Evolutionary conservation across 2,113 vertebrate genomes (phyloP), one percentile per base, ranked within the genome.

Genomic region (rat (Rattus norvegicus)): DNA sequence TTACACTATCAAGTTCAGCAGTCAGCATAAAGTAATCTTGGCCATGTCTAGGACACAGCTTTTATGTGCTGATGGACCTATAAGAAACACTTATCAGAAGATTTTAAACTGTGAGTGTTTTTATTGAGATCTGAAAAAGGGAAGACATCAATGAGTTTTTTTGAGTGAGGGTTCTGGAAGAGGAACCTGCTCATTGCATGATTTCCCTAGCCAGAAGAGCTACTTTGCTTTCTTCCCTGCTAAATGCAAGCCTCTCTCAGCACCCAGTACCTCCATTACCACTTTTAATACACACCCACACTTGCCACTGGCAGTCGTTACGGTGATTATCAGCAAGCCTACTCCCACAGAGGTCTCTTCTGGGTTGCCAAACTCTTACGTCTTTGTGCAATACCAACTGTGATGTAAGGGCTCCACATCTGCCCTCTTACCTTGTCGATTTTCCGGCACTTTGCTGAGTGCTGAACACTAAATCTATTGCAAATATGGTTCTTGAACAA

Each of bases 391-490:
- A 19, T 22, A 26, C 22, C 6, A 56, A 10, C 19, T 2, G 17
- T 2, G 69, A 63, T 22, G 26, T 0, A 59, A 30, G 4, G 5
- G 1, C 0, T 2, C 20, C 70, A 30, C 3, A 4, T 9, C 22
- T 22, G 5, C 9, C 14, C 70, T 9, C n/a, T 19, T 67, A 59
- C 14, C 61, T 47, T 12, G 5, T 76, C 36, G n/a, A 26, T 95
- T 77, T 30, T 88, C n/a, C 22, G 20, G 88, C 7, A 17, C 17
- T 33, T 59, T 36, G 19, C 11, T 30, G 17, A 20, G 0, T 5
- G 2, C 2, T 70, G 26, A 20, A 61, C 49, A 54, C 67, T 65
- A 65, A 33, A 19, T 79, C 13, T 69, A 52, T 22, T 76, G 39
- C 52, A 91, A 94, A 39, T 43, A 59, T 20, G 52, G 28, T 70